Percentiles rank a stretch among this genome's conserved stretches.
These are phyloP conservation scores for Pungitius pungitius DNA, from an alignment of 2,113 vertebrate species.

Conservation along the genomic window DNA sequence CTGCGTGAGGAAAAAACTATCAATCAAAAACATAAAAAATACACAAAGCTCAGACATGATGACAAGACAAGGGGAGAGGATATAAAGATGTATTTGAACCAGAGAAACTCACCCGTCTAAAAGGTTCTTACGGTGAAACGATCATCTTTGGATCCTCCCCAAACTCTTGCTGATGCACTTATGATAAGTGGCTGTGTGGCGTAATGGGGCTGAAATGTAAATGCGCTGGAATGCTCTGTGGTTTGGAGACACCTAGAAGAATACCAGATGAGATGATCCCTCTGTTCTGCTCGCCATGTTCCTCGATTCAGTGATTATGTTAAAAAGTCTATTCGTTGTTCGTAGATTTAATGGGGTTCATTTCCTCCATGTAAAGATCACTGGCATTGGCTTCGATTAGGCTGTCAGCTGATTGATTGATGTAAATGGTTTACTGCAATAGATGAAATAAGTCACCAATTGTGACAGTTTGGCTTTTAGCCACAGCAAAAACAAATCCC, in stretches of 20 bases:
- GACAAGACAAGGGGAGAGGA: background rate
- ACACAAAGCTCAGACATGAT: background rate
- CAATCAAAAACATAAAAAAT: background rate
- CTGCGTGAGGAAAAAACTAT: background rate
- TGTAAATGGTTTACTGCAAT: conserved; percentile 28
- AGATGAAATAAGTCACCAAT: conserved; percentile 11
- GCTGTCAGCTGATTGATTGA: conserved; percentile 39
- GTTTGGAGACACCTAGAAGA: conserved; percentile 35
- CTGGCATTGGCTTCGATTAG: conserved; percentile 27
- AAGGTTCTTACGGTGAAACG: conserved; percentile 23
- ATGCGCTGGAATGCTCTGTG: conserved; percentile 34
- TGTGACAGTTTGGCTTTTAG: conserved; percentile 12
- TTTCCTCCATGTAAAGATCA: background rate
- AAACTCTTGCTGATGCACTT: conserved; percentile 40
- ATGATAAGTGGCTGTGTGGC: conserved; percentile 43
- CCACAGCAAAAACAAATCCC: conserved; percentile 6
- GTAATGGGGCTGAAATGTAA: conserved; percentile 52
- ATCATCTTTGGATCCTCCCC: conserved; percentile 26
- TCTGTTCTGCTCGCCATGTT: conserved; percentile 30
- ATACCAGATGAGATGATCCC: conserved; percentile 45
- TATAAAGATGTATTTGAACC: background rate
- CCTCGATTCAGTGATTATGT: conserved; percentile 44
- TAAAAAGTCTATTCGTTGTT: conserved; percentile 26
- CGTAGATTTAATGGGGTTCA: background rate
- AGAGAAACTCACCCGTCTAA: conserved; percentile 1